A percentile compares a stretch with the other conserved stretches of the same genome.
Evolutionary conservation across 2,797 vertebrate species (phyloP).

Genomic region (Acanthopagrus latus): DNA sequence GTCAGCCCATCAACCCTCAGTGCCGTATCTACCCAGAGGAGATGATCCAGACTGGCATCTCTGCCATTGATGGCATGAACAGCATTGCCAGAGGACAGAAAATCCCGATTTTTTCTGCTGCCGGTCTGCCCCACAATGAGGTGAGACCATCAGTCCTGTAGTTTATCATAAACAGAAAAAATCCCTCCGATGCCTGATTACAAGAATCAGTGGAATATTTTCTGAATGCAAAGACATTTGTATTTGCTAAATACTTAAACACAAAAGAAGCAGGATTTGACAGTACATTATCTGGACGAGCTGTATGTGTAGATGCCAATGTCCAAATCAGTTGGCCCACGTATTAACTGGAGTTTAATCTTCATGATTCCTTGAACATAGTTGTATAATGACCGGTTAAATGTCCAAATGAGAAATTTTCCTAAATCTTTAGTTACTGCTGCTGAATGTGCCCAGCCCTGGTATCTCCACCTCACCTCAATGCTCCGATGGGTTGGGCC

Average conservation of each 20-base stretch:
- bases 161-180: background rate
- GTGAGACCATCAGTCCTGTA: constrained; percentile 57
- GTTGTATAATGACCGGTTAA: too few species aligned
- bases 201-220: background rate
- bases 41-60: constrained; percentile 97
- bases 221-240: background rate
- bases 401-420: too few species aligned
- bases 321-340: too few species aligned
- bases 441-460: too few species aligned
- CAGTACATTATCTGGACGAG: too few species aligned
- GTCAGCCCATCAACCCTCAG: constrained; percentile 89
- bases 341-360: too few species aligned
- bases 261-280: background rate
- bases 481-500: too few species aligned
- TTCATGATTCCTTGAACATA: too few species aligned
- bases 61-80: constrained; percentile 96
- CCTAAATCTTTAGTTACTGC: too few species aligned
- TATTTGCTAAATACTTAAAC: background rate
- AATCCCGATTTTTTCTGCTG: constrained; percentile 96
- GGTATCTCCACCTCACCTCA: too few species aligned
- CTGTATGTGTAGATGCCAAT: too few species aligned
- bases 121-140: constrained; percentile 94
- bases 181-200: background rate
- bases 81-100: constrained; percentile 96
- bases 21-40: constrained; percentile 96